phyloP scores from a whole-genome alignment of 1,140 invertebrate species.

The Belonocnema kinseyi region DNA sequence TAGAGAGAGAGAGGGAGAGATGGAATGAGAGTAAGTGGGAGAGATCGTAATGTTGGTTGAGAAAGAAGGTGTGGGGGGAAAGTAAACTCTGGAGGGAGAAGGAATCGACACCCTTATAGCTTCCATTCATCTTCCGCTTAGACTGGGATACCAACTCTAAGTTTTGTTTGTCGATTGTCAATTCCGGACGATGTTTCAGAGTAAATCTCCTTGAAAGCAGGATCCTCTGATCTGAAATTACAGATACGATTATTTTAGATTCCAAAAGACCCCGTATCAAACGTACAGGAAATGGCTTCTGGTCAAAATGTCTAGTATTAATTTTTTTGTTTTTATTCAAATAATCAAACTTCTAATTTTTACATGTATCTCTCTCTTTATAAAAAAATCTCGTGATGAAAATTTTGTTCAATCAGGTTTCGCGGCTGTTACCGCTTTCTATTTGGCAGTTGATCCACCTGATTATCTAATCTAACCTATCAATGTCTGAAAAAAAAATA shows the following conservation, averaged over 20 bases:
- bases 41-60: not conserved
- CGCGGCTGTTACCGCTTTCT: no score
- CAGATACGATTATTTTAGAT: not conserved
- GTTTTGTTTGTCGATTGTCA: not conserved
- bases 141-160: not conserved
- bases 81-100: conserved; percentile 31
- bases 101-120: conserved; percentile 5
- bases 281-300: no score
- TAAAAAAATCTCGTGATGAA: no score
- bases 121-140: not conserved
- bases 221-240: not conserved
- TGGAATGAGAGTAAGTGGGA: not conserved
- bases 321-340: no score
- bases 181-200: not conserved
- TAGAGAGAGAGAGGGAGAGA: not conserved
- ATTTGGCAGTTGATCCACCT: no score
- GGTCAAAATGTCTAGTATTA: no score
- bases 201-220: not conserved
- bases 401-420: no score
- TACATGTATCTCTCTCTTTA: no score
- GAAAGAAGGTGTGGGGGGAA: not conserved
- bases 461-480: no score
- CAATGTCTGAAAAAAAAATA: no score
- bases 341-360: no score
- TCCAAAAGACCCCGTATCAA: no score